Conservation (phyloP, 2,888 invertebrate species). For the Ephialtes manifestator region DNA sequence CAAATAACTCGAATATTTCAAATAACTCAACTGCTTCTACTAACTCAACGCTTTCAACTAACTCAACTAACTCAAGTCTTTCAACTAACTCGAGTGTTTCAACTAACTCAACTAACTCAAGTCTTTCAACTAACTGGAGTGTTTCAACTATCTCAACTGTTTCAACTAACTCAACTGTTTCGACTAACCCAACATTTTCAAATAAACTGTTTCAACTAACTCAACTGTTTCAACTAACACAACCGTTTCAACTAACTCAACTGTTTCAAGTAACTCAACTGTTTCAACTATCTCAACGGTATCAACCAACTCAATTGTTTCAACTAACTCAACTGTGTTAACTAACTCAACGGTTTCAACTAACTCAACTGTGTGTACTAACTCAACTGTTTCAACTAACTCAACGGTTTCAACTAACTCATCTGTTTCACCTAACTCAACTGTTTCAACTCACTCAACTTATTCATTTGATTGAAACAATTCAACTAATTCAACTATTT, state of each 20-base stretch:
- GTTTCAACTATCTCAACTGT: neutral
- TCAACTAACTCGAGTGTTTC: too few relatives aligned
- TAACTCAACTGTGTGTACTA: neutral
- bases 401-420: neutral
- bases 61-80: too few relatives aligned
- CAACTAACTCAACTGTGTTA: neutral
- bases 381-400: neutral
- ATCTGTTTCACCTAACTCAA: neutral
- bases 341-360: neutral
- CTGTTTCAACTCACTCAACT: too few relatives aligned
- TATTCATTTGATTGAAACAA: neutral
- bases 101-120: neutral
- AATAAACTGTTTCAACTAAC: too few relatives aligned
- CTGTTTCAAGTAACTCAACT: neutral
- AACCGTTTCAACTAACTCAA: neutral
- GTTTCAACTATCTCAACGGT: too few relatives aligned
- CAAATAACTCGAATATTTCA: too few relatives aligned
- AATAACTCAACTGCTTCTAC: too few relatives aligned
- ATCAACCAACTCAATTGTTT: neutral
- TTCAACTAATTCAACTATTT: neutral
- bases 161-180: neutral
- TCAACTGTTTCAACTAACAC: neutral
- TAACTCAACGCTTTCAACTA: too few relatives aligned
- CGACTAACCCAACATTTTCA: too few relatives aligned
- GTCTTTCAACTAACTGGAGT: neutral